Percentiles rank a stretch among this genome's conserved stretches.
Evolutionary conservation across 2,113 vertebrate species (phyloP).

Genomic region (Uria lomvia): DNA sequence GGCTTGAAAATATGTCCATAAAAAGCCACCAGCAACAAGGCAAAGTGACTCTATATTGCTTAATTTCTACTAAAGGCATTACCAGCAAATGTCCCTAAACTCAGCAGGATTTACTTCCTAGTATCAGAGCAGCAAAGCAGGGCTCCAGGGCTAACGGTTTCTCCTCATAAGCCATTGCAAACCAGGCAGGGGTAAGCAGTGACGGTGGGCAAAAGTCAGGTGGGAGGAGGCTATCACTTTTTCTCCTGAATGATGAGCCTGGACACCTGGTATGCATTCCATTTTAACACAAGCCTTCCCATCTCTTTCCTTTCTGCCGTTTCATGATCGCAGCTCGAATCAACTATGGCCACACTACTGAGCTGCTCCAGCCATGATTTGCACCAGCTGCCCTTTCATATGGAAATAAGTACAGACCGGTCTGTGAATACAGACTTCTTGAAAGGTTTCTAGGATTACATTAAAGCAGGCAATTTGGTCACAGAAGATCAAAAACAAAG

Average conservation of each 20-base stretch:
- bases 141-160: background rate
- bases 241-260: background rate
- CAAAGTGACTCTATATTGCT: background rate
- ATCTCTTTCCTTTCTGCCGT: background rate
- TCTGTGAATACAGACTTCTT: background rate
- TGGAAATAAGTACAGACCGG: background rate
- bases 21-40: background rate
- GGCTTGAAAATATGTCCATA: background rate
- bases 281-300: background rate
- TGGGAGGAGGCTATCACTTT: background rate
- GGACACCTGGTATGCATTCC: background rate
- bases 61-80: background rate
- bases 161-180: background rate
- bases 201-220: rapidly evolving
- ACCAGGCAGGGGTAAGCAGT: background rate
- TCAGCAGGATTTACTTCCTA: background rate
- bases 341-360: background rate
- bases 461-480: background rate
- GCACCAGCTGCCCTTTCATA: constrained; percentile 34
- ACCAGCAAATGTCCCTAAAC: background rate
- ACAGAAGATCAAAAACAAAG: constrained; percentile 26
- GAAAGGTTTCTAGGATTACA: constrained; percentile 23
- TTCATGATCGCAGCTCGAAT: background rate
- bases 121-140: background rate
- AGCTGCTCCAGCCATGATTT: constrained; percentile 6